Evolutionary conservation across 2,888 invertebrate genomes (phyloP), one percentile per base, ranked within the genome.

Genomic region (Blera fallax): DNA sequence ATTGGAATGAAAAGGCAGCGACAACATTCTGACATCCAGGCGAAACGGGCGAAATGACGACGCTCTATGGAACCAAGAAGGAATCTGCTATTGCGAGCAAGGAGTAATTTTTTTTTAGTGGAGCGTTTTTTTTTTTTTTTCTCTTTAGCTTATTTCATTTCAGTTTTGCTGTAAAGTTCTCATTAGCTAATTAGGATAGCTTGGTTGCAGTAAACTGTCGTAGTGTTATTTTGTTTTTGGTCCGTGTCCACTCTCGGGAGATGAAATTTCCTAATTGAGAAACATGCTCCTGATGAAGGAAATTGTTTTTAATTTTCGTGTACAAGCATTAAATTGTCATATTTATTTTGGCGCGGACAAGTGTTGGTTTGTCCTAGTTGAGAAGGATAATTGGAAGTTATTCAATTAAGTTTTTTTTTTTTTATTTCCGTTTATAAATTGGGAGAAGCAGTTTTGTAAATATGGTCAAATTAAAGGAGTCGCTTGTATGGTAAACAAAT

Each of bases 171-270:
- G 50, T 73, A 69, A 78, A 69, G 69, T 58, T 76, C 74, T 84
- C 84, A 84, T 84, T 84, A 84, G 84, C 84, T 84, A 84, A 84
- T 84, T 84, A 84, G 74, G 74, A 65, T 84, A 74, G 70, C 70
- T 65, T 76, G 84, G 84, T 80, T 84, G 84, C 80, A 84, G 74
- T 84, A 70, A 84, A 76, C 14, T 69, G 32, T 67, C 29, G 74
- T 67, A 73, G 40, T 54, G 32, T 32, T 65, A 24, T 45, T 43
- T 32, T 8, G 8, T 52, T 5, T 16, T 7, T 14, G 40, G 48
- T 37, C 21, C 4, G 6, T 16, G 37, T 62, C 32, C 62, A 48
- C 40, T 18, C 27, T 37, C 3, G 16, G 60, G 32, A 45, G 62
- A 79, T 69, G 29, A 84, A 69, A 79, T 67, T 80, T 60, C 78